Evolutionary conservation across 2,888 invertebrate species (phyloP).

Genomic region (Metopia argyrocephala): DNA sequence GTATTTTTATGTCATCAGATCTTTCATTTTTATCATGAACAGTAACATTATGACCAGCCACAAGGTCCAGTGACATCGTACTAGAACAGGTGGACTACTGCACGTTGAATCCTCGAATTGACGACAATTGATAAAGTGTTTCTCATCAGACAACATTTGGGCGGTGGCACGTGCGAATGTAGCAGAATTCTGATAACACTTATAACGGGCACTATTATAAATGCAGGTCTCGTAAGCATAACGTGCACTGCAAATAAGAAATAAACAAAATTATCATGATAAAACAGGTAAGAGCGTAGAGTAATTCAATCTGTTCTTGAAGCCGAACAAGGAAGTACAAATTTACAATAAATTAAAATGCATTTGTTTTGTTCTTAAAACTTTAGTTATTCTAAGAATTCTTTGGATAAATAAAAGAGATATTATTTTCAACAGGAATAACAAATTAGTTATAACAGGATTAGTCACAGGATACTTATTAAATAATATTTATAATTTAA

Average conservation of each 20-base stretch:
- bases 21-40: constrained; percentile 36
- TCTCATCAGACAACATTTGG: constrained; percentile 77
- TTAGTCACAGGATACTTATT: no score
- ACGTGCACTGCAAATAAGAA: constrained; percentile 73
- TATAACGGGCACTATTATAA: constrained; percentile 77
- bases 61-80: constrained; percentile 31
- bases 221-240: constrained; percentile 78
- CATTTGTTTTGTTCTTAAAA: no score
- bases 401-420: no score
- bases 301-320: no score
- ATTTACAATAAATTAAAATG: no score
- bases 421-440: no score
- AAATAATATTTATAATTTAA: no score
- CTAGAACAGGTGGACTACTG: constrained; percentile 35
- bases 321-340: no score
- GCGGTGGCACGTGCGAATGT: constrained; percentile 76
- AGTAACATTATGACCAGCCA: constrained; percentile 40
- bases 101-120: constrained; percentile 73
- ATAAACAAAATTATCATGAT: neutral
- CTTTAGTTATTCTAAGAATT: no score
- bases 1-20: constrained; percentile 13
- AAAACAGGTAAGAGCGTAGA: neutral
- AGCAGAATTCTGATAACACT: constrained; percentile 76
- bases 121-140: constrained; percentile 76
- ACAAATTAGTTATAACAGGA: no score